Conservation (phyloP, 2,113 vertebrate species). For the Heptranchias perlo region DNA sequence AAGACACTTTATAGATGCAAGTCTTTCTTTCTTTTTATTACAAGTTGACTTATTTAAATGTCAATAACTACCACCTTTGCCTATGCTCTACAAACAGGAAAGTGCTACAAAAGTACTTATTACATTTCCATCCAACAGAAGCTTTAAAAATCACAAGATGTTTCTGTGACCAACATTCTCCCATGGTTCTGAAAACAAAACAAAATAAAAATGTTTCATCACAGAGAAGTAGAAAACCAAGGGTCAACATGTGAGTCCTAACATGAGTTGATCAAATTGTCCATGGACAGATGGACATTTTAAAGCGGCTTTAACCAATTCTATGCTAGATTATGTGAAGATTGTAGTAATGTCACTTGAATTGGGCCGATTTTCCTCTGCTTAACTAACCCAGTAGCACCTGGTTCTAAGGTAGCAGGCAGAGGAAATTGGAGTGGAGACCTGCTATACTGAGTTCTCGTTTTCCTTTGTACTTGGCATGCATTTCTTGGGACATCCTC, state of each 20-base stretch:
- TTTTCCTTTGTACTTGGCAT: not conserved
- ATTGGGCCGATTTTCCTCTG: not conserved
- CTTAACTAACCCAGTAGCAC: too few species aligned
- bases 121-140: not conserved
- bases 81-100: not conserved
- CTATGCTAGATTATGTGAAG: not conserved
- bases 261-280: not conserved
- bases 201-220: not conserved
- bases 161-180: too few species aligned
- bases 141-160: not conserved
- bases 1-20: not conserved
- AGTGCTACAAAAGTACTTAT: not conserved
- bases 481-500: not conserved
- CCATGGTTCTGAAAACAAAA: not conserved
- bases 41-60: not conserved
- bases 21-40: not conserved
- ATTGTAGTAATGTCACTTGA: not conserved
- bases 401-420: not conserved
- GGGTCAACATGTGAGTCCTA: not conserved
- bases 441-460: too few species aligned
- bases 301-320: not conserved
- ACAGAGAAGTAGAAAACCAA: not conserved
- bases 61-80: not conserved
- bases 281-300: not conserved
- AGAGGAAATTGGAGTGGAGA: not conserved